A percentile compares a stretch with the other conserved stretches of the same genome.
phyloP scores from a whole-genome alignment of 2,113 vertebrate species.

The Lagopus muta region DNA sequence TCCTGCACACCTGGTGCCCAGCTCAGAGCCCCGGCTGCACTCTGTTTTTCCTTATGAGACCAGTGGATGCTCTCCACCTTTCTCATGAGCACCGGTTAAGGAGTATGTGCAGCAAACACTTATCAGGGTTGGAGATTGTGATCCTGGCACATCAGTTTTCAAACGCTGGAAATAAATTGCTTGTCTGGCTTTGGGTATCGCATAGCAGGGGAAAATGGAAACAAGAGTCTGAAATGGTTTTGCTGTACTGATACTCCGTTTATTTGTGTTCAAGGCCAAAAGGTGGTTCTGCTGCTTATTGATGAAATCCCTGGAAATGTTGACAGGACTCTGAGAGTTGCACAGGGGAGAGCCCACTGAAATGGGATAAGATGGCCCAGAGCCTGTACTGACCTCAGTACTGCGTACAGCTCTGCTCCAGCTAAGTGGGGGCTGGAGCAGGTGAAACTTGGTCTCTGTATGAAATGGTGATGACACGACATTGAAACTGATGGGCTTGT shows the following conservation, averaged over 20 bases:
- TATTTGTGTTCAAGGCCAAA: conserved; percentile 29
- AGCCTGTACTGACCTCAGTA: background rate
- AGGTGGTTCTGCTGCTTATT: conserved; percentile 6
- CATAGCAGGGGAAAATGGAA: background rate
- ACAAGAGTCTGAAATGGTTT: background rate
- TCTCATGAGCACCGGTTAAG: background rate
- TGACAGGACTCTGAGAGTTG: background rate
- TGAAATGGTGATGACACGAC: background rate
- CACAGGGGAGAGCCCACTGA: background rate
- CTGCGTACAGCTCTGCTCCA: background rate
- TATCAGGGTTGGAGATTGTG: background rate
- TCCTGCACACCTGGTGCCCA: background rate
- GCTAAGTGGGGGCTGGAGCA: background rate
- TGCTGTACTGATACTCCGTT: background rate
- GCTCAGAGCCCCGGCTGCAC: background rate
- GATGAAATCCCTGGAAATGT: background rate
- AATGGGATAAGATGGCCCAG: conserved; percentile 1
- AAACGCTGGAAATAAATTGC: conserved; percentile 20
- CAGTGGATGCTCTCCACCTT: background rate
- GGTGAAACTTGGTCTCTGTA: background rate
- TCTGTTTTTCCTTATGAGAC: background rate
- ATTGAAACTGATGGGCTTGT: conserved; percentile 6
- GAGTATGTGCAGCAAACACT: conserved; percentile 5
- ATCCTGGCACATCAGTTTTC: conserved; percentile 3
- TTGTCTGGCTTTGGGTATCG: background rate